Evolutionary conservation across 1,140 invertebrate species (phyloP).

Genomic region (Drosophila lacertosa): DNA sequence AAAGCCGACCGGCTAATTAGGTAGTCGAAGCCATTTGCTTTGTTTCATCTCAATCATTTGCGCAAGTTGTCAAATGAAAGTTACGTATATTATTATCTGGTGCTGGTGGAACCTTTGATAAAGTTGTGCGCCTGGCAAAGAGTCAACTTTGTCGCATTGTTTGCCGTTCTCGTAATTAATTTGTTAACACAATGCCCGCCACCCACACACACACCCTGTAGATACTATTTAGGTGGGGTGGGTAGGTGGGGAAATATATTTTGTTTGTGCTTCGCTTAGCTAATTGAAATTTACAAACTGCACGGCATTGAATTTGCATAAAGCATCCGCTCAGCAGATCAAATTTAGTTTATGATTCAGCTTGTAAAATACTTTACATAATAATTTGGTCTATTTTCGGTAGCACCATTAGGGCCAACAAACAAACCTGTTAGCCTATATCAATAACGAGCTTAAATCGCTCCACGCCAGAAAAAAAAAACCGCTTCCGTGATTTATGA

Average conservation of each 20-base stretch:
- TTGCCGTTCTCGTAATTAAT: slow-evolving; percentile 66
- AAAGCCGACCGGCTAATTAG: slow-evolving; percentile 26
- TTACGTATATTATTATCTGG: slow-evolving; percentile 9
- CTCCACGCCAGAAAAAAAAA: slow-evolving; percentile 28
- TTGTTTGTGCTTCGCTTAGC: slow-evolving; percentile 66
- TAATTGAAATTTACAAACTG: slow-evolving; percentile 68
- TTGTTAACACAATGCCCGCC: slow-evolving; percentile 61
- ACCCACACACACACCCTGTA: background rate
- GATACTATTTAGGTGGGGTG: background rate
- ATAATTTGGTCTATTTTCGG: slow-evolving; percentile 29
- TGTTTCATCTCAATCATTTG: slow-evolving; percentile 21
- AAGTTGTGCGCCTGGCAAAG: slow-evolving; percentile 45
- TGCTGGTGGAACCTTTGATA: slow-evolving; percentile 22
- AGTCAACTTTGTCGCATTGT: slow-evolving; percentile 63
- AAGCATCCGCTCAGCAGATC: slow-evolving; percentile 6
- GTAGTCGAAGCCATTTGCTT: slow-evolving; percentile 14
- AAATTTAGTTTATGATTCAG: slow-evolving; percentile 4
- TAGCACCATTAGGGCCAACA: slow-evolving; percentile 51
- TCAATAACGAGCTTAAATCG: slow-evolving; percentile 70
- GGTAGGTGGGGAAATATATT: no score
- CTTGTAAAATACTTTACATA: background rate
- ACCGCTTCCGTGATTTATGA: slow-evolving; percentile 71
- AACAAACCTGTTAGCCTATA: slow-evolving; percentile 72
- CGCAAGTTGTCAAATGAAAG: slow-evolving; percentile 13
- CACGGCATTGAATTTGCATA: slow-evolving; percentile 36